Base-by-base conservation (phyloP, 2,888 invertebrate species). In the Dasypogon diadema region DNA sequence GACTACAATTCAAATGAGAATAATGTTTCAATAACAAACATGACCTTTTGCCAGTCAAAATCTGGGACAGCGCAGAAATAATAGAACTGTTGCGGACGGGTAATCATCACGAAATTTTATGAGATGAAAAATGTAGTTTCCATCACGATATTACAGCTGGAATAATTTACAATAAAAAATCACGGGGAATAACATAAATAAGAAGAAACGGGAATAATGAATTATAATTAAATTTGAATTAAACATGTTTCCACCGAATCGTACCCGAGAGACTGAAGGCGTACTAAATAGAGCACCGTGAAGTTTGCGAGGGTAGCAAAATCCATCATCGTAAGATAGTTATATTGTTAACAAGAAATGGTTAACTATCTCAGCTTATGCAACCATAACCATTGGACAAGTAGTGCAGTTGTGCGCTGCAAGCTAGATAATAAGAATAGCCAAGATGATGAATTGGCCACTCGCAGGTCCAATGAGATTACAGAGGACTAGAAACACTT, bases 151-250 rank as follows among this genome's bases (percentile, higher is more conserved):
- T 68, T 22, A 46, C 42, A 18, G 42, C 10, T 68, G 6, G 24
- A 48, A 68, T 16, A 48, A 14, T 68, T 4, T 48, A 26, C 24
- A 48, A 54, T 46, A 72, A 72, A 54, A 54, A 18, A 26, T 21
- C 12, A 51, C 24, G 12, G 18, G 14, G 37, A 34, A 51, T 18
- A 46, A 6, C 58, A 34, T 26, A 34, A 34, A 34, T 56, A 22
- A 56, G 22, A 42, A 34, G 18, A 42, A 42, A 54, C 54, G 73
- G 12, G 48, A 60, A 74, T 65, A 63, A 75, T 65, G 75, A 75
- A 63, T 51, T 75, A 75, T 65, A 75, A 75, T 75, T 75, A 75
- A 75, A 75, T 63, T 55, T 75, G 54, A 75, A 75, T 75, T 65
- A 75, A 63, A 63, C 54, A 48, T 34, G 54, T 18, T 70, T 14